phyloP scores from a whole-genome alignment of 2,113 vertebrate genomes.

The Larimichthys polyactis region DNA sequence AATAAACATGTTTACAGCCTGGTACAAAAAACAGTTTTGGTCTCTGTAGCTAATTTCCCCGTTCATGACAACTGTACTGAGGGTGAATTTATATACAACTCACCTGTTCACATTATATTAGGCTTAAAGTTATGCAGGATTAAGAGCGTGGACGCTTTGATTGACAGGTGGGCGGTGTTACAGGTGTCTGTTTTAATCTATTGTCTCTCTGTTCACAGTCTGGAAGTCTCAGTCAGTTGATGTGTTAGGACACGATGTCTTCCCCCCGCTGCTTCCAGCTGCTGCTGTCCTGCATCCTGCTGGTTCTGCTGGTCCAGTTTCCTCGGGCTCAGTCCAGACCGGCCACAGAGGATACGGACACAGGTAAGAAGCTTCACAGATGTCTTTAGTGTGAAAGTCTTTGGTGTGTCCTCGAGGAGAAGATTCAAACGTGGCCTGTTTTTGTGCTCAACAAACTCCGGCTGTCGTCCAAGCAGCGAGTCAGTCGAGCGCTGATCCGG shows the following conservation, averaged over 20 bases:
- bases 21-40: too few species aligned
- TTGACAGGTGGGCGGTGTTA: too few species aligned
- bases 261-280: constrained; percentile 42
- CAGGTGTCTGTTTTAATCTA: neutral
- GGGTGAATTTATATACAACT: too few species aligned
- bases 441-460: too few species aligned
- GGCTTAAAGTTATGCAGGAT: too few species aligned
- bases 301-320: constrained; percentile 59
- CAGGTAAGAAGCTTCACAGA: constrained; percentile 49
- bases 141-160: neutral
- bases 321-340: constrained; percentile 59
- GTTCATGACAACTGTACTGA: too few species aligned
- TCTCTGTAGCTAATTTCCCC: too few species aligned
- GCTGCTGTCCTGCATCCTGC: constrained; percentile 59
- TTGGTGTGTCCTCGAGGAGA: neutral
- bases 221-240: neutral
- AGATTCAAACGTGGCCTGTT: too few species aligned
- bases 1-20: too few species aligned
- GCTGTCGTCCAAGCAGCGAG: too few species aligned
- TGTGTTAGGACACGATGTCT: constrained; percentile 46
- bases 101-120: too few species aligned
- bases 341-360: constrained; percentile 55
- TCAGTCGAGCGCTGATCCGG: too few species aligned
- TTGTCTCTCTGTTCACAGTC: neutral
- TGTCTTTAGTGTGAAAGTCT: neutral